A percentile compares a stretch with the other conserved stretches of the same genome.
phyloP scores from a whole-genome alignment of 1,140 invertebrate genomes.

The Drosophila neocordata region DNA sequence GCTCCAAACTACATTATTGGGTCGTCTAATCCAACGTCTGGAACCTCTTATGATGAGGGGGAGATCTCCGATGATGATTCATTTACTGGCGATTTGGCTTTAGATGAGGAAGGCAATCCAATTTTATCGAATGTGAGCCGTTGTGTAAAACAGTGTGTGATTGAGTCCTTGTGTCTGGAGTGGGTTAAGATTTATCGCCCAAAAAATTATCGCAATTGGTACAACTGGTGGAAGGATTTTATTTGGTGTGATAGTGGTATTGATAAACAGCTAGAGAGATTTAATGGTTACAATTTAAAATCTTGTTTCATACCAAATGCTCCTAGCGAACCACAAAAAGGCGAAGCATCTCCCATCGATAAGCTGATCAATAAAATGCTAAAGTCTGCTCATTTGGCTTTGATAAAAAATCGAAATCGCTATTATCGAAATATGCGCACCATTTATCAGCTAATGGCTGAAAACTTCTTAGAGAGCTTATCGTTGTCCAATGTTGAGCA shows the following conservation, averaged over 20 bases:
- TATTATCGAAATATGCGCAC: conserved; percentile 26
- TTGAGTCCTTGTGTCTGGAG: conserved; percentile 1
- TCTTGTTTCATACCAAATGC: conserved; percentile 2
- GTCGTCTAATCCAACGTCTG: fast-evolving
- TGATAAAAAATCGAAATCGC: conserved; percentile 27
- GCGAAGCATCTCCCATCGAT: not conserved
- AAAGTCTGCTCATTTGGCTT: not conserved
- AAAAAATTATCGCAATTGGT: conserved; percentile 35
- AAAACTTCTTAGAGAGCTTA: conserved; percentile 22
- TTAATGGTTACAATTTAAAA: conserved; percentile 23
- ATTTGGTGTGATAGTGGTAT: conserved; percentile 35
- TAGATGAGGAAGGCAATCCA: not conserved
- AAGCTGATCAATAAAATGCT: not conserved
- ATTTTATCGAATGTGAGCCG: not conserved
- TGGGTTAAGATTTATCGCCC: conserved; percentile 25
- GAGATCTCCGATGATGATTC: not conserved
- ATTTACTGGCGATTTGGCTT: not conserved
- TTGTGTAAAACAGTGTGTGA: not conserved
- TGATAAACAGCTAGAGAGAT: conserved; percentile 23
- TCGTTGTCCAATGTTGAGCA: not conserved
- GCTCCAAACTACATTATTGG: conserved; percentile 10
- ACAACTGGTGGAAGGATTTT: conserved; percentile 50
- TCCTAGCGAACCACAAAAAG: not conserved
- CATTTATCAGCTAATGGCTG: conserved; percentile 34
- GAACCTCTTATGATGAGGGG: not conserved